Evolutionary conservation across 2,888 invertebrate genomes (phyloP).

Genomic region (Cryptocheilus praepositus): DNA sequence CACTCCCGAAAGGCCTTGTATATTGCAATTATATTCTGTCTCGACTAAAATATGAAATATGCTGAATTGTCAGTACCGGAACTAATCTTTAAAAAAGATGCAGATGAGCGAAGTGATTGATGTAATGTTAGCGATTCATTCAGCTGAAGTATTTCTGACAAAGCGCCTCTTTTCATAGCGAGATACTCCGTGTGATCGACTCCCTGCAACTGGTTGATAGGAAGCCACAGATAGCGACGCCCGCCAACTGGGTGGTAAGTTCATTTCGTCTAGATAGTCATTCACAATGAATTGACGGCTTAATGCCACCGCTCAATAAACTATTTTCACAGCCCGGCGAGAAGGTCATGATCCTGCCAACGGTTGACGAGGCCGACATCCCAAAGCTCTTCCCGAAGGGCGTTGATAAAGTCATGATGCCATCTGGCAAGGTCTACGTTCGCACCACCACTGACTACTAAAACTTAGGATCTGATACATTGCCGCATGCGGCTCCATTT

Average conservation of each 20-base stretch:
- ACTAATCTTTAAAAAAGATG: no score
- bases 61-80: no score
- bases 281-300: no score
- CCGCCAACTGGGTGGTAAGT: constrained; percentile 89
- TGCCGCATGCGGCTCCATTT: neutral
- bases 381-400: constrained; percentile 82
- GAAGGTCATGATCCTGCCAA: constrained; percentile 88
- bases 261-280: neutral
- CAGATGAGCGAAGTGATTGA: no score
- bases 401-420: constrained; percentile 82
- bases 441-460: constrained; percentile 83
- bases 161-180: constrained; percentile 76
- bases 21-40: no score
- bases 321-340: constrained; percentile 79
- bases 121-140: no score
- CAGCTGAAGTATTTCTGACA: no score
- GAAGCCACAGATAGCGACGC: constrained; percentile 86
- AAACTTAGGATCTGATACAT: constrained; percentile 35
- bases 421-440: constrained; percentile 86
- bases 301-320: neutral
- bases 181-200: constrained; percentile 89
- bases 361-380: constrained; percentile 81
- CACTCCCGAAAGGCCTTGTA: no score
- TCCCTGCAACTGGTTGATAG: constrained; percentile 86
- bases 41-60: no score